Evolutionary conservation across 2,797 vertebrate species (phyloP).

Genomic region (Anguilla pacifica): DNA sequence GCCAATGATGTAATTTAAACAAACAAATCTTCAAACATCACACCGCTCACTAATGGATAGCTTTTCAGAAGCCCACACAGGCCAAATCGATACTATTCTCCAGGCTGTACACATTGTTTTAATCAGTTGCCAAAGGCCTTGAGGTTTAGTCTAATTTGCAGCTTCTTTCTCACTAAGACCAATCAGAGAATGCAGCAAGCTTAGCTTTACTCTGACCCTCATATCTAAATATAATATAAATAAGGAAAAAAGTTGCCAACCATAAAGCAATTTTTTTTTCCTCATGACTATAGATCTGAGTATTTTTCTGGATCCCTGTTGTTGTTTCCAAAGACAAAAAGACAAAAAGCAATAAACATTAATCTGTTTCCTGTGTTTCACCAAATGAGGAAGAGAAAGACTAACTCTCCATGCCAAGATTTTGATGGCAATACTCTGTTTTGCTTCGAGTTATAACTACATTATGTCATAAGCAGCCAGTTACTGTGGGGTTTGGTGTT

Average conservation of each 20-base stretch:
- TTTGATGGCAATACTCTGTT: not conserved
- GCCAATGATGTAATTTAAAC: conserved; percentile 69
- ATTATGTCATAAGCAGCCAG: not conserved
- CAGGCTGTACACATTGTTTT: conserved; percentile 63
- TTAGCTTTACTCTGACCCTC: conserved; percentile 56
- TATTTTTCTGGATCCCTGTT: conserved; percentile 15
- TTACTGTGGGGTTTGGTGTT: not conserved
- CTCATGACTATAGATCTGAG: conserved; percentile 3
- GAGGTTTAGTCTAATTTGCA: conserved; percentile 69
- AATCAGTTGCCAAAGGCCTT: conserved; percentile 71
- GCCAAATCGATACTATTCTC: conserved; percentile 73
- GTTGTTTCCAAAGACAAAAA: not conserved
- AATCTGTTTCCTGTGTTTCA: not conserved
- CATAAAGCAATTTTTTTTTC: not conserved
- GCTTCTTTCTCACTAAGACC: conserved; percentile 63
- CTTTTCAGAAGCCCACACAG: conserved; percentile 70
- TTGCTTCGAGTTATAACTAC: not conserved
- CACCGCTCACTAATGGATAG: conserved; percentile 69
- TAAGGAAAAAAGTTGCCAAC: conserved; percentile 23
- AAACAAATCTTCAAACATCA: conserved; percentile 65
- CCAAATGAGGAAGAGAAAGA: not conserved
- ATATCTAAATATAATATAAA: conserved; percentile 42
- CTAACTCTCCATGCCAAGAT: not conserved
- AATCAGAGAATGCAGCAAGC: conserved; percentile 54
- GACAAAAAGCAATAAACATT: not conserved